These are phyloP conservation scores for Emydocephalus ijimae DNA, from an alignment of 2,113 vertebrate species.

Conservation along the genomic window DNA sequence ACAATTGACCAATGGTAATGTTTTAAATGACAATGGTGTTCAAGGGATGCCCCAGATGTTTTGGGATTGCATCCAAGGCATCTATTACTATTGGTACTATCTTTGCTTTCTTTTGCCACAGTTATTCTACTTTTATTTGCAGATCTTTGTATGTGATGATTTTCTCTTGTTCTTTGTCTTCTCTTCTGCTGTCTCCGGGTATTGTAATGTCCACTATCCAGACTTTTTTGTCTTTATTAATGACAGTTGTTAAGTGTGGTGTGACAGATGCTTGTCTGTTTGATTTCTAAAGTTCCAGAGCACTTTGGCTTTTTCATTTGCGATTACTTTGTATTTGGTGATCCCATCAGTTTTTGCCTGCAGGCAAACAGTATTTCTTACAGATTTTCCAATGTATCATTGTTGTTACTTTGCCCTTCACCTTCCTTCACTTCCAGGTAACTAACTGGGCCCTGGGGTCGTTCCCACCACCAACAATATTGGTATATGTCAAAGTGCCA, in stretches of 20 bases:
- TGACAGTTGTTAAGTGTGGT: background rate
- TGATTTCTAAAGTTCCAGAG: background rate
- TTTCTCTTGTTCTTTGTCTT: background rate
- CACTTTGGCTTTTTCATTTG: background rate
- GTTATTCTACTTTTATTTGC: background rate
- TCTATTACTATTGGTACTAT: background rate
- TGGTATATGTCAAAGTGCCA: slow-evolving; percentile 10
- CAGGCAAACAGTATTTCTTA: background rate
- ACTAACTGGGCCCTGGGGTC: background rate
- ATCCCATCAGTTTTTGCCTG: background rate
- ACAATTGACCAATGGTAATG: background rate
- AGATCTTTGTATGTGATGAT: background rate
- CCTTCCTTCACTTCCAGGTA: background rate
- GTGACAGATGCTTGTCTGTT: background rate
- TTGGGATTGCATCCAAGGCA: background rate
- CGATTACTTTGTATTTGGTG: background rate
- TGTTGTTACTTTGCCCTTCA: background rate
- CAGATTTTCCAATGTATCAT: background rate
- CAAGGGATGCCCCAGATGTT: background rate
- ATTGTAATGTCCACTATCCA: background rate
- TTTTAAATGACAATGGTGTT: background rate
- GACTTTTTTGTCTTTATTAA: background rate
- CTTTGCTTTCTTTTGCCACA: background rate
- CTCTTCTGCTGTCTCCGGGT: background rate
- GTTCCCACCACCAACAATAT: background rate